Evolutionary conservation across 2,888 invertebrate species (phyloP).

Genomic region (Pteria penguin): DNA sequence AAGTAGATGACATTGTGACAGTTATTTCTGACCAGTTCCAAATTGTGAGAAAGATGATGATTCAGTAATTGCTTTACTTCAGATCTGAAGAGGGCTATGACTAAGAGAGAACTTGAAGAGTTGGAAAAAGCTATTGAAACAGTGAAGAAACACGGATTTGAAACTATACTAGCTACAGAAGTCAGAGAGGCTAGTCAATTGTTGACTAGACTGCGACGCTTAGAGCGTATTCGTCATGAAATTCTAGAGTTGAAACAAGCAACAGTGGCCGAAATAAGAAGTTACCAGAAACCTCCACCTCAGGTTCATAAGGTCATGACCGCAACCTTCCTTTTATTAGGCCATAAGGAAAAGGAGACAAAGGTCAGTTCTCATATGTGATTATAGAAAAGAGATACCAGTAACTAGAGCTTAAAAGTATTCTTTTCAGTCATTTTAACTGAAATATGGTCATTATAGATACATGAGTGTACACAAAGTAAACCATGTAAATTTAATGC

Average conservation of each 20-base stretch:
- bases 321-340: constrained; percentile 75
- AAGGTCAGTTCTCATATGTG: no score
- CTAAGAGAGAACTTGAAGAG: constrained; percentile 68
- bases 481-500: no score
- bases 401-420: no score
- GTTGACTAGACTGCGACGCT: constrained; percentile 63
- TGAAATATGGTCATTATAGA: no score
- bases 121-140: constrained; percentile 74
- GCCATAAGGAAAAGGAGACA: constrained; percentile 76
- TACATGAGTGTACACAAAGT: no score
- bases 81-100: constrained; percentile 75
- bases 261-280: constrained; percentile 78
- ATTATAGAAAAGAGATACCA: no score
- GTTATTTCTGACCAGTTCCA: background rate
- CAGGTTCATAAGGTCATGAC: constrained; percentile 78
- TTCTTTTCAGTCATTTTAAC: no score
- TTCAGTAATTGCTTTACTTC: constrained; percentile 1
- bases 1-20: background rate
- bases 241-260: constrained; percentile 76
- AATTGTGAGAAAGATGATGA: background rate
- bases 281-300: constrained; percentile 76
- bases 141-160: constrained; percentile 74
- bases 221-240: constrained; percentile 69
- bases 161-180: constrained; percentile 70
- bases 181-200: constrained; percentile 72